Base-by-base conservation (phyloP, 2,888 invertebrate species). In the Papilio gigon region DNA sequence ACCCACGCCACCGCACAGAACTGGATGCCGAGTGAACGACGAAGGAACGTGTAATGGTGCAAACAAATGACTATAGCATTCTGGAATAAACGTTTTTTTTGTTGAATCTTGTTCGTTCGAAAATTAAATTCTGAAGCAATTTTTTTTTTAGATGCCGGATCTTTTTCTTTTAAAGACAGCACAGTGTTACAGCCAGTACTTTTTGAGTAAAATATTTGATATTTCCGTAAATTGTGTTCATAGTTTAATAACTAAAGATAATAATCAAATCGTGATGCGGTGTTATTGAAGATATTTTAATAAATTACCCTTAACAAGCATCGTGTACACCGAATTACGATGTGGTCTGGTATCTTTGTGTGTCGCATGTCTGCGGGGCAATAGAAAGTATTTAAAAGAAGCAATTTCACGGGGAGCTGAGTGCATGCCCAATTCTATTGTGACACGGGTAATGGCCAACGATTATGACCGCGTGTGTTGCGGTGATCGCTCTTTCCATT, bases 301-400 rank as follows among this genome's bases (percentile, higher is more conserved):
- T 62, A 63, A 63, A 63, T 50, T 53, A 64, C 64, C 53, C 40
- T 17, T 40, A 64, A 53, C 25, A 6, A 25, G 64, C 27, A 53
- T 40, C 44, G 66, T 37, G 30, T 61, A 11, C 12, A 27, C 37
- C 14, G 40, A 61, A 61, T 62, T 47, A 17, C 17, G 30, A 47
- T 30, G 14, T 42, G 20, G 27, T 20, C n/a, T 37, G 30, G 1
- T 27, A 33, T 37, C 40, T 27, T 40, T 62, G 50, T 47, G 33
- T 56, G 62, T 65, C 35, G 56, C 64, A 50, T 73, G 66, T 67
- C 71, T 73, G 50, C 68, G 71, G 70, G 72, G 77, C 77, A 80
- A 78, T 85, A 85, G 88, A 89, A 89, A 90, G 90, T 89, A 90
- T 90, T 89, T 89, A 90, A 89, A 87, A 88, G 82, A 82, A 78